These are phyloP conservation scores for Bombus waltoni DNA, from an alignment of 1,140 invertebrate species.

Conservation along the genomic window DNA sequence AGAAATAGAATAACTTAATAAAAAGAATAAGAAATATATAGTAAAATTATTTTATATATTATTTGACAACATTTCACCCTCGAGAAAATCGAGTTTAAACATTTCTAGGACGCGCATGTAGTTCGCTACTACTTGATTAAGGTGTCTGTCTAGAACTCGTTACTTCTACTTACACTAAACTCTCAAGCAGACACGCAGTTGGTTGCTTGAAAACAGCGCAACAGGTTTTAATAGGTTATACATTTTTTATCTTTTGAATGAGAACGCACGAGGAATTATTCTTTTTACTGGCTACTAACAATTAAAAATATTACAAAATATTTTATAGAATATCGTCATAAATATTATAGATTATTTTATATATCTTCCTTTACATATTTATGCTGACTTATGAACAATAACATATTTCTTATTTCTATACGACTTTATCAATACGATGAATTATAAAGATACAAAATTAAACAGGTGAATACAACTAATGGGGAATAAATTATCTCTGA, in stretches of 20 bases:
- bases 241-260: constrained; percentile 13
- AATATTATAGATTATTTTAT: neutral
- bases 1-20: neutral
- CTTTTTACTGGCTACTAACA: neutral
- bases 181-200: neutral
- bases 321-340: neutral
- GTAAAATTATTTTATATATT: neutral
- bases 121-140: neutral
- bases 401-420: neutral
- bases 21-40: neutral
- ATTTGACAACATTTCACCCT: neutral
- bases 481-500: neutral
- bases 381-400: neutral
- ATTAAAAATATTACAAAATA: neutral
- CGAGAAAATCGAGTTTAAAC: neutral
- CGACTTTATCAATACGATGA: neutral
- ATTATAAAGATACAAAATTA: neutral
- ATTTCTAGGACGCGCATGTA: neutral
- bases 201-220: constrained; percentile 7
- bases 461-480: neutral
- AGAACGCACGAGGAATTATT: constrained; percentile 27
- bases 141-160: constrained; percentile 6
- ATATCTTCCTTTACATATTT: neutral
- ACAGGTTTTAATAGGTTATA: constrained; percentile 33
- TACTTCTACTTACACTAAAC: constrained; percentile 23